Evolutionary conservation across 2,113 vertebrate genomes (phyloP).

Genomic region (Chionodraco myersi): DNA sequence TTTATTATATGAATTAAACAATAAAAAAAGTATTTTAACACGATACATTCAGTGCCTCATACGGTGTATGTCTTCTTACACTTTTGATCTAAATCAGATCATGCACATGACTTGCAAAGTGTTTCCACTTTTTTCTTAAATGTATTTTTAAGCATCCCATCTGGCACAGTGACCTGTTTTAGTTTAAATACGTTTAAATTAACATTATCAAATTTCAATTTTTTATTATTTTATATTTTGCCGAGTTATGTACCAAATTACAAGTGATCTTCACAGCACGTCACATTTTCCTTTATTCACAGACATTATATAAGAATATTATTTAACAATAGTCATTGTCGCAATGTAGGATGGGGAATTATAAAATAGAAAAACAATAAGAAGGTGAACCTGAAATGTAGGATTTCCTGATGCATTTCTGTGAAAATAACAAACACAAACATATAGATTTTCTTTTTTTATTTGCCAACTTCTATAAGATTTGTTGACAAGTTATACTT

Average conservation of each 20-base stretch:
- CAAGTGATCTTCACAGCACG: not conserved
- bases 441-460: slow-evolving; percentile 78
- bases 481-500: slow-evolving; percentile 91
- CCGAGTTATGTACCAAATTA: not conserved
- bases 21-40: not conserved
- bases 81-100: slow-evolving; percentile 9
- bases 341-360: not conserved
- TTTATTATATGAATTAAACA: slow-evolving; percentile 12
- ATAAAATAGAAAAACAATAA: slow-evolving; percentile 37
- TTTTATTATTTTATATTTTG: not conserved
- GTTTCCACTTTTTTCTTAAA: not conserved
- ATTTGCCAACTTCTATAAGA: slow-evolving; percentile 86
- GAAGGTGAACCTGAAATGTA: slow-evolving; percentile 24
- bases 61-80: not conserved
- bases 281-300: not conserved
- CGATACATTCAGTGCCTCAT: not conserved
- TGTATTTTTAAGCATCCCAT: not conserved
- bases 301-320: not conserved
- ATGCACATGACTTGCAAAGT: not conserved
- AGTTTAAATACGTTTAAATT: not conserved
- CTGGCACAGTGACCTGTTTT: not conserved
- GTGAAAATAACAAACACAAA: slow-evolving; percentile 32
- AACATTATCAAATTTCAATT: slow-evolving; percentile 4
- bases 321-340: not conserved
- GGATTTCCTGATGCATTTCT: slow-evolving; percentile 70